These are phyloP conservation scores for Allophyes oxyacanthae DNA, from an alignment of 2,888 invertebrate genomes.

Conservation along the genomic window DNA sequence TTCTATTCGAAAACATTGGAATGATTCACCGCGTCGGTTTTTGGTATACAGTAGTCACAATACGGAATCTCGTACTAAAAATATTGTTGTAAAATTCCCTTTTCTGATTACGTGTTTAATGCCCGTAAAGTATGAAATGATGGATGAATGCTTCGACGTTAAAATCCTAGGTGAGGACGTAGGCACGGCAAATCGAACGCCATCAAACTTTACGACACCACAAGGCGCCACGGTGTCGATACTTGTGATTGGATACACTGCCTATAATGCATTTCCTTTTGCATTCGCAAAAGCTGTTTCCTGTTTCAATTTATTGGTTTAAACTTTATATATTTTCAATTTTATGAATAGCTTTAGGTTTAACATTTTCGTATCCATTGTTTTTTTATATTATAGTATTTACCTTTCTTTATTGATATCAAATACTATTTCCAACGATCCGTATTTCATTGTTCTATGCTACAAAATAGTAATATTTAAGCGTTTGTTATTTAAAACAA, in stretches of 20 bases:
- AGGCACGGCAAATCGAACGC: conserved; percentile 70
- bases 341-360: conserved; percentile 27
- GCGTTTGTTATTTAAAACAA: conserved; percentile 10
- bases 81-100: conserved; percentile 19
- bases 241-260: conserved; percentile 76
- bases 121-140: conserved; percentile 24
- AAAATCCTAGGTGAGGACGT: conserved; percentile 47
- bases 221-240: conserved; percentile 79
- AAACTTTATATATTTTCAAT: conserved; percentile 51
- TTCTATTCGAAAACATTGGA: conserved; percentile 52
- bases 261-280: conserved; percentile 73
- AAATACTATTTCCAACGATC: conserved; percentile 2
- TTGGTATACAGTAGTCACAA: conserved; percentile 30
- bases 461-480: conserved; percentile 8
- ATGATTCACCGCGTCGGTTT: conserved; percentile 43
- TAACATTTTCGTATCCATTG: conserved; percentile 23
- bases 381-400: conserved; percentile 18
- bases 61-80: neutral
- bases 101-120: conserved; percentile 21
- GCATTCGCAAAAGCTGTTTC: conserved; percentile 78
- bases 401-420: conserved; percentile 14
- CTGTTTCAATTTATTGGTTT: conserved; percentile 68
- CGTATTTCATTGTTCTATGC: conserved; percentile 18
- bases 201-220: conserved; percentile 82
- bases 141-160: conserved; percentile 34